Evolutionary conservation across 1,140 invertebrate species (phyloP).

Genomic region (Aleiodes sp.): DNA sequence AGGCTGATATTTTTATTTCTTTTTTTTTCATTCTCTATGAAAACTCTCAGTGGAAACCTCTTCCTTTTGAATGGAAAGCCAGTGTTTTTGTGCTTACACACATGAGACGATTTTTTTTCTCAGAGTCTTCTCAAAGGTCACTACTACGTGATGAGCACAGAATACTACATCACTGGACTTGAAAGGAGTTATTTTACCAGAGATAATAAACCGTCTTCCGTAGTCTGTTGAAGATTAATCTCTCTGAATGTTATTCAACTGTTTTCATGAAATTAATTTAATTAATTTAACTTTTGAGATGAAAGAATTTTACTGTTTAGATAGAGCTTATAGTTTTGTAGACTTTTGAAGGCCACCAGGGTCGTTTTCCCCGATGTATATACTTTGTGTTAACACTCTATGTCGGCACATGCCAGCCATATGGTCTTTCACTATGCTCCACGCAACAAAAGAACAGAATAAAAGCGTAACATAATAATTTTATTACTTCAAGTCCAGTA

Average conservation of each 20-base stretch:
- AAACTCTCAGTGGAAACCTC: neutral
- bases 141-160: too few relatives aligned
- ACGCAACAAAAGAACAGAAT: neutral
- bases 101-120: neutral
- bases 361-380: neutral
- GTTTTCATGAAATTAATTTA: too few relatives aligned
- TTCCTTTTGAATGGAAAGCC: neutral
- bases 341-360: neutral
- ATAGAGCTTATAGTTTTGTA: too few relatives aligned
- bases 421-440: neutral
- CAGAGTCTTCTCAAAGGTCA: too few relatives aligned
- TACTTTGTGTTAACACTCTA: neutral
- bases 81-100: neutral
- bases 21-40: neutral
- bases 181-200: too few relatives aligned
- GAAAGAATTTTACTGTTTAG: too few relatives aligned
- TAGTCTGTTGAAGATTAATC: too few relatives aligned
- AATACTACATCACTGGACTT: too few relatives aligned
- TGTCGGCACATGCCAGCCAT: constrained; percentile 26
- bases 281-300: too few relatives aligned
- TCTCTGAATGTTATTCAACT: too few relatives aligned
- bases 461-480: neutral
- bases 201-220: too few relatives aligned
- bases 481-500: neutral
- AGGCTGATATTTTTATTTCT: neutral